Evolutionary conservation across 2,113 vertebrate genomes (phyloP).

Genomic region (Pomatorhinus ruficollis): DNA sequence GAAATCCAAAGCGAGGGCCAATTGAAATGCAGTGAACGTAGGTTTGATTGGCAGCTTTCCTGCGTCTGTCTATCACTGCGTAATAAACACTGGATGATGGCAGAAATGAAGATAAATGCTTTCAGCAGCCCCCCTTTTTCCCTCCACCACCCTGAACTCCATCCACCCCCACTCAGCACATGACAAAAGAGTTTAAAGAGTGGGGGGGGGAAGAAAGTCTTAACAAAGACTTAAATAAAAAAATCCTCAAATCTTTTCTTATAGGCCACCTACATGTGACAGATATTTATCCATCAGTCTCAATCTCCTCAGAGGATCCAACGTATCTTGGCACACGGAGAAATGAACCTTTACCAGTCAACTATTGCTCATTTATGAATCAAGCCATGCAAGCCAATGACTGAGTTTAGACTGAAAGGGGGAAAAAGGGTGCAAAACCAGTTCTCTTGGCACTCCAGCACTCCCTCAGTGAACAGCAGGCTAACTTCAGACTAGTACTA

Average conservation of each 20-base stretch:
- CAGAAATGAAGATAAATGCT: slow-evolving; percentile 80
- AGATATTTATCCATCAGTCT: slow-evolving; percentile 71
- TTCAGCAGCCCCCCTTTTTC: slow-evolving; percentile 65
- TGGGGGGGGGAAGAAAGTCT: slow-evolving; percentile 15
- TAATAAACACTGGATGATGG: slow-evolving; percentile 80
- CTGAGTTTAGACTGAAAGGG: neutral
- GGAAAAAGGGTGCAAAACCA: neutral
- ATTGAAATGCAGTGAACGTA: slow-evolving; percentile 80
- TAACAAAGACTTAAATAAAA: slow-evolving; percentile 65
- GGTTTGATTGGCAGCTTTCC: slow-evolving; percentile 84
- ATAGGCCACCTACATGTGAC: slow-evolving; percentile 72
- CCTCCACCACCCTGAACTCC: slow-evolving; percentile 50
- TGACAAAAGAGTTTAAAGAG: slow-evolving; percentile 69
- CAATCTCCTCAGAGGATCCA: slow-evolving; percentile 64
- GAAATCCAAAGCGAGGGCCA: slow-evolving; percentile 70
- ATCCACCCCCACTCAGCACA: slow-evolving; percentile 76
- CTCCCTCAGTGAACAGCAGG: neutral
- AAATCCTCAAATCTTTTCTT: slow-evolving; percentile 71
- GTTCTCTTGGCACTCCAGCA: neutral
- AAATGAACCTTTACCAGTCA: slow-evolving; percentile 58
- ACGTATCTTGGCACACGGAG: slow-evolving; percentile 18
- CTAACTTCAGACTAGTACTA: neutral
- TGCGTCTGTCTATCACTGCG: slow-evolving; percentile 79
- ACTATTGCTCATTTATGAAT: slow-evolving; percentile 62
- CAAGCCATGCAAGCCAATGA: neutral